phyloP scores from a whole-genome alignment of 2,888 invertebrate species.

The Iphiclides podalirius region DNA sequence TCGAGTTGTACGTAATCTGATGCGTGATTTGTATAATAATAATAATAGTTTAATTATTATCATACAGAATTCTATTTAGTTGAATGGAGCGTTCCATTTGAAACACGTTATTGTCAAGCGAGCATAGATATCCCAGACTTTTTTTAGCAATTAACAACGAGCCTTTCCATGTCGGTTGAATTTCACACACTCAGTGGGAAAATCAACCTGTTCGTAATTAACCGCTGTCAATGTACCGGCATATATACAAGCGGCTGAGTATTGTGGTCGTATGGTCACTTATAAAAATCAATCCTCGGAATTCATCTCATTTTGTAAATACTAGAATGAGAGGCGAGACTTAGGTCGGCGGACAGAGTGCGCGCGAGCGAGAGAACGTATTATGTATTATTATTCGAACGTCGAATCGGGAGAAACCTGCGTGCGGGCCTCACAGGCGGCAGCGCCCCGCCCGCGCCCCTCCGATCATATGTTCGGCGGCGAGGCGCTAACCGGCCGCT shows the following conservation, averaged over 20 bases:
- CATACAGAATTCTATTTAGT: slow-evolving; percentile 7
- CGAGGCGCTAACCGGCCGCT: slow-evolving; percentile 46
- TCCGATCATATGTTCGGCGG: slow-evolving; percentile 75
- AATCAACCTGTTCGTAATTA: slow-evolving; percentile 29
- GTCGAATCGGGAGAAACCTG: slow-evolving; percentile 75
- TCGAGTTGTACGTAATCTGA: too few relatives aligned
- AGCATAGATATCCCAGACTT: slow-evolving; percentile 20
- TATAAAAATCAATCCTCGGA: slow-evolving; percentile 37
- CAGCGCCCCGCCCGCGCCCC: slow-evolving; percentile 51
- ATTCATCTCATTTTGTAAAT: slow-evolving; percentile 56
- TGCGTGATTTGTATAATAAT: not conserved
- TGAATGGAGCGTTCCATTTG: slow-evolving; percentile 8
- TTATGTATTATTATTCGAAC: slow-evolving; percentile 72
- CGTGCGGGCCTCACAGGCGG: slow-evolving; percentile 72
- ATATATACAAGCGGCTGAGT: slow-evolving; percentile 23
- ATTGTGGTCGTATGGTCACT: slow-evolving; percentile 31
- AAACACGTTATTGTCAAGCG: slow-evolving; percentile 18
- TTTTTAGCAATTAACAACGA: slow-evolving; percentile 25
- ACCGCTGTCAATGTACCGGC: slow-evolving; percentile 27
- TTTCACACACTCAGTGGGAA: slow-evolving; percentile 25
- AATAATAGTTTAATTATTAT: not conserved
- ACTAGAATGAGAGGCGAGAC: slow-evolving; percentile 54
- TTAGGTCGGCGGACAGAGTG: slow-evolving; percentile 41
- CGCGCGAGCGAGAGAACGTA: slow-evolving; percentile 65
- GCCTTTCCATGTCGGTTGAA: slow-evolving; percentile 22